A percentile compares a stretch with the other conserved stretches of the same genome.
phyloP scores from a whole-genome alignment of 2,888 invertebrate genomes.

The Mallateleia sp. region DNA sequence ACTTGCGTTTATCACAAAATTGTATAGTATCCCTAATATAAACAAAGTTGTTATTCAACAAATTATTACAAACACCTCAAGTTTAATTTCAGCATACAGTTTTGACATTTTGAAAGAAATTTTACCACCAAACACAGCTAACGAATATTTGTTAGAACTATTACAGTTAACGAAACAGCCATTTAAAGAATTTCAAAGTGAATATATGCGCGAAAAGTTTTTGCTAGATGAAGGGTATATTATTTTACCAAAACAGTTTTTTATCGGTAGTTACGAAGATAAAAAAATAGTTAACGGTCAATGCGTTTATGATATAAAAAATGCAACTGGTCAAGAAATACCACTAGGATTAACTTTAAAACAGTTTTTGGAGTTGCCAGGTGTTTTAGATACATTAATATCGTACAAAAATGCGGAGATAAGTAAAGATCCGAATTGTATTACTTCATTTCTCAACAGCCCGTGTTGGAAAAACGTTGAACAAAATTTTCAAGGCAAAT shows the following conservation, averaged over 20 bases:
- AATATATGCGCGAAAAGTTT: slow-evolving; percentile 40
- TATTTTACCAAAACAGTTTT: slow-evolving; percentile 25
- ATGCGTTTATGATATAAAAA: slow-evolving; percentile 35
- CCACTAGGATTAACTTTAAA: slow-evolving; percentile 48
- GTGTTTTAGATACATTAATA: slow-evolving; percentile 53
- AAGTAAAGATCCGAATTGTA: not conserved
- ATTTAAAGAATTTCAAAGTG: slow-evolving; percentile 36
- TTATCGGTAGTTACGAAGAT: slow-evolving; percentile 39
- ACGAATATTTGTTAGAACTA: slow-evolving; percentile 1
- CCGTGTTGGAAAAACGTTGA: slow-evolving; percentile 18
- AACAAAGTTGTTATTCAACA: too few species aligned
- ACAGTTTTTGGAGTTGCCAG: slow-evolving; percentile 65
- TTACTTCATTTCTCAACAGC: slow-evolving; percentile 27
- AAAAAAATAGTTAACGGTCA: not conserved
- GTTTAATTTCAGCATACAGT: too few species aligned
- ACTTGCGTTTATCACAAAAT: too few species aligned
- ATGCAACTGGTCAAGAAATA: slow-evolving; percentile 61
- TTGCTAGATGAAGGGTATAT: slow-evolving; percentile 37
- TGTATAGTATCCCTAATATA: too few species aligned
- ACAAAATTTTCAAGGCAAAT: slow-evolving; percentile 17
- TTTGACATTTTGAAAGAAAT: slow-evolving; percentile 1
- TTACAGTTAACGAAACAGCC: slow-evolving; percentile 35
- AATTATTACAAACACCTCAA: too few species aligned
- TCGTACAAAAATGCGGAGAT: slow-evolving; percentile 20
- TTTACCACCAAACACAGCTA: too few species aligned